Evolutionary conservation across 2,797 vertebrate species (phyloP).

Genomic region (Phrynocephalus forsythii): DNA sequence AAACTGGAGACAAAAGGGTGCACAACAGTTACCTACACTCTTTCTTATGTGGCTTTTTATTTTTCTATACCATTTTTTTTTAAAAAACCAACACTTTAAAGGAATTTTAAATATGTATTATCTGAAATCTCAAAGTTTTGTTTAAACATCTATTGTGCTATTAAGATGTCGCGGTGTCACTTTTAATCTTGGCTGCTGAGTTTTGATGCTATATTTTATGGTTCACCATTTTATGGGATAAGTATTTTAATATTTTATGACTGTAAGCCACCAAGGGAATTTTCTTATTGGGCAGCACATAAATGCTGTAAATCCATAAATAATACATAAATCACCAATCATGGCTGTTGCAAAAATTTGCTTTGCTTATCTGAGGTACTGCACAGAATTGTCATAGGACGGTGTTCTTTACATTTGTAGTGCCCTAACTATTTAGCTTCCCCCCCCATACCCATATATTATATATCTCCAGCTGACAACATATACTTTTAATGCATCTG

Average conservation of each 20-base stretch:
- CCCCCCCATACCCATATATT: neutral
- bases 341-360: neutral
- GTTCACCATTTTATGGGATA: slow-evolving; percentile 11
- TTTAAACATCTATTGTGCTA: neutral
- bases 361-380: neutral
- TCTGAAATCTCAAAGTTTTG: no score
- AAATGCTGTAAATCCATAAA: slow-evolving; percentile 9
- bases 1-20: no score
- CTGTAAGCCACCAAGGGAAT: neutral
- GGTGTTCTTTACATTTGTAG: no score
- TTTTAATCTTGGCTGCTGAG: neutral
- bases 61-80: no score
- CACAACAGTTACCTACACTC: no score
- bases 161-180: neutral
- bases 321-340: slow-evolving; percentile 24
- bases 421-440: neutral
- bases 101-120: no score
- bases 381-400: neutral
- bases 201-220: neutral
- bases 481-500: neutral
- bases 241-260: slow-evolving; percentile 25
- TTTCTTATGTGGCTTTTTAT: no score
- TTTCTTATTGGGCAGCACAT: slow-evolving; percentile 6
- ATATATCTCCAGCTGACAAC: neutral
- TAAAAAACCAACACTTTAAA: no score